Base-by-base conservation (phyloP, 1,140 invertebrate genomes). In the Scaptodrosophila lebanonensis region DNA sequence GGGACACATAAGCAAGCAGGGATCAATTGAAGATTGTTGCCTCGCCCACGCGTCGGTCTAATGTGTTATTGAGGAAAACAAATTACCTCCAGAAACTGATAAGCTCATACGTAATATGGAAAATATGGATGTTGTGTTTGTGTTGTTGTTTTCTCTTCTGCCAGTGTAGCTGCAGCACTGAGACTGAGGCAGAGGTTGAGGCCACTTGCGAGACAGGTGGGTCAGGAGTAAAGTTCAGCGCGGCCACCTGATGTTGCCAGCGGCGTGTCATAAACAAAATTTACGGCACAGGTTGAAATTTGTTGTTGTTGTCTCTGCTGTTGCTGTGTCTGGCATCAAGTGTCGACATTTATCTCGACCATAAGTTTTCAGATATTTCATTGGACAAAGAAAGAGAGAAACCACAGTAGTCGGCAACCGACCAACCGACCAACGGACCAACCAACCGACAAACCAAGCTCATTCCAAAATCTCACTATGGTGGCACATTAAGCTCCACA, bases 241-340 rank as follows among this genome's bases (percentile, higher is more conserved):
- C 20, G n/a, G 15, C 32, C 66, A 75, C 57, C 62, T 66, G 62
- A 32, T 57, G 38, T 50, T 39, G 53, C n/a, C n/a, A n/a, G n/a
- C n/a, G n/a, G n/a, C n/a, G n/a, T n/a, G 38, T 45, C 45, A 30
- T 30, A 15, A 49, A 45, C 35, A 49, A 62, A 42, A 77, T 72
- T 67, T 77, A 77, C 54, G 67, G 22, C 49, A 48, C 17, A 38
- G 9, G 13, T 48, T 48, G 22, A n/a, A n/a, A n/a, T n/a, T n/a
- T n/a, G n/a, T n/a, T n/a, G n/a, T 27, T 45, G 2, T 16, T 12
- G 3, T 27, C 13, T 12, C 15, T 32, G 22, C 27, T 45, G 13
- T n/a, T 4, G 15, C 29, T 33, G 15, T 47, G 17, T 20, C 33
- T 49, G 47, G 22, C 22, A 25, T 27, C 44, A 47, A 47, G 30